Conservation (phyloP, 2,888 invertebrate species). For the Tenthredo scrophulariae region DNA sequence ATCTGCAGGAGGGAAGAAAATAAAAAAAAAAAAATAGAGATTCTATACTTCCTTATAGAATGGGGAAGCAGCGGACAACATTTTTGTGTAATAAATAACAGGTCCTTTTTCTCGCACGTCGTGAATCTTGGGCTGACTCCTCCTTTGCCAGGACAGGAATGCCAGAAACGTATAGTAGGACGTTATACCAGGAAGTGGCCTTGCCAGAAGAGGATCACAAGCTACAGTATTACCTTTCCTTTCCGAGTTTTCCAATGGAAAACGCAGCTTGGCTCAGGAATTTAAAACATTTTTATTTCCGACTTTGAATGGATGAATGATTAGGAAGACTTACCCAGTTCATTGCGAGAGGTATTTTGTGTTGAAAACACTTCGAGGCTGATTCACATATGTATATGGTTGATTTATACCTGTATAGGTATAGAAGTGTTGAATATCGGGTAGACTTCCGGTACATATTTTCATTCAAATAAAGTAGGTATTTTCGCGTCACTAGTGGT, state of each 20-base stretch:
- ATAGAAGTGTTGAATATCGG: not conserved
- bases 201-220: not conserved
- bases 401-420: too few relatives aligned
- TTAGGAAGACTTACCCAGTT: not conserved
- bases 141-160: conserved; percentile 14
- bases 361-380: not conserved
- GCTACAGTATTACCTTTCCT: not conserved
- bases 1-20: not conserved
- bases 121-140: conserved; percentile 25
- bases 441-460: not conserved
- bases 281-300: not conserved
- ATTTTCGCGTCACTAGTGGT: not conserved
- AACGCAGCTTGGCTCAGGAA: not conserved
- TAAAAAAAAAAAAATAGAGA: not conserved
- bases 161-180: not conserved
- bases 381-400: not conserved
- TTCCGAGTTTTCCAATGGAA: not conserved
- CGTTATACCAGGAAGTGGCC: conserved; percentile 15
- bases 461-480: not conserved
- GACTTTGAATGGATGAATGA: not conserved
- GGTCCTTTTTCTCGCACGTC: conserved; percentile 2
- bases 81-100: conserved; percentile 31
- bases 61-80: conserved; percentile 25
- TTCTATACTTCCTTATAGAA: not conserved
- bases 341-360: not conserved